Percentiles rank a stretch among this genome's conserved stretches.
Conservation (phyloP, 1,140 invertebrate species). For the Zaprionus nigranus region DNA sequence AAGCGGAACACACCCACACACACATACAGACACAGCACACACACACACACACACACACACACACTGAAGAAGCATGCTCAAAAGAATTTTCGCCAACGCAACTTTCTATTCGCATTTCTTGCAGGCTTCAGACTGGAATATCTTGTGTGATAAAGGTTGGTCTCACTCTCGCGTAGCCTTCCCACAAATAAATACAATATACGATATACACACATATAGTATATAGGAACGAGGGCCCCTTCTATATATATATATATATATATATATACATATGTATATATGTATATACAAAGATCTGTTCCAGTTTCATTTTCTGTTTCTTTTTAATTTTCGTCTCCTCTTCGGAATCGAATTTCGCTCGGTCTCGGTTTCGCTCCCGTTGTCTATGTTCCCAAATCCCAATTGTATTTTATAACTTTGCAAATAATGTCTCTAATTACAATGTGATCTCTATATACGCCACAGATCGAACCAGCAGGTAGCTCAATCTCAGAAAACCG, state of each 20-base stretch:
- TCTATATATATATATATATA: background rate
- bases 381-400: background rate
- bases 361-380: constrained; percentile 14
- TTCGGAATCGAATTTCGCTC: constrained; percentile 6
- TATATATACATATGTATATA: too few relatives aligned
- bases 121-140: constrained; percentile 84
- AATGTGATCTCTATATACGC: constrained; percentile 12
- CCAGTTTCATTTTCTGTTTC: background rate
- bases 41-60: constrained; percentile 18
- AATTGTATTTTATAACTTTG: background rate
- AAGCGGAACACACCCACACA: constrained; percentile 30
- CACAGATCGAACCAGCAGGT: constrained; percentile 84
- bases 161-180: constrained; percentile 38
- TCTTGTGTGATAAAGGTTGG: constrained; percentile 83
- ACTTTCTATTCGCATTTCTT: constrained; percentile 78
- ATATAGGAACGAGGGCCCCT: background rate
- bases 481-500: constrained; percentile 84
- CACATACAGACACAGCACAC: constrained; percentile 25
- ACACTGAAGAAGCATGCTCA: constrained; percentile 29
- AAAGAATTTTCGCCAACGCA: constrained; percentile 69
- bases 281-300: background rate
- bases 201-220: background rate
- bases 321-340: background rate
- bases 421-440: background rate
- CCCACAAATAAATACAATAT: background rate